Evolutionary conservation across 2,113 vertebrate species (phyloP).

Genomic region (Uria aalge): DNA sequence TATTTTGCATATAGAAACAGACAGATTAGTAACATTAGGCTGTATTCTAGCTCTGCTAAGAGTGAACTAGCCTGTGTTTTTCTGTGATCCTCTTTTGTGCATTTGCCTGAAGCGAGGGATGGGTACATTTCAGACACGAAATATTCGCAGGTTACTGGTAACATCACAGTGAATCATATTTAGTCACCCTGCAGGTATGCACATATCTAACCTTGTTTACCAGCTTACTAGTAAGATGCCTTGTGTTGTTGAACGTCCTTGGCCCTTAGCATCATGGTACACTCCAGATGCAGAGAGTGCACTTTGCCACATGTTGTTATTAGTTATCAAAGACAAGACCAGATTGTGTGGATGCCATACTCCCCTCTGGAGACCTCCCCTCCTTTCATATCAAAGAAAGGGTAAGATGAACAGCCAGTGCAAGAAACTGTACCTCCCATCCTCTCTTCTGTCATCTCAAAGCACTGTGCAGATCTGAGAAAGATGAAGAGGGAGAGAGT

Average conservation of each 20-base stretch:
- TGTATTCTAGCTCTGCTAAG: neutral
- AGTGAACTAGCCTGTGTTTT: neutral
- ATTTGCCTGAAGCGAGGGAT: neutral
- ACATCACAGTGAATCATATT: neutral
- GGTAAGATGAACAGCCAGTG: neutral
- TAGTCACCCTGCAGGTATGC: slow-evolving; percentile 22
- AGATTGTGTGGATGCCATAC: neutral
- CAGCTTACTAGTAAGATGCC: neutral
- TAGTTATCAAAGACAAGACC: neutral
- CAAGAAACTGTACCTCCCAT: neutral
- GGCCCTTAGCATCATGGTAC: neutral
- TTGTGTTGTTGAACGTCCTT: neutral
- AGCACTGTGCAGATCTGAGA: neutral
- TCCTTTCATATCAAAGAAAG: neutral
- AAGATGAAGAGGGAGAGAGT: neutral
- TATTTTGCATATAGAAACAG: neutral
- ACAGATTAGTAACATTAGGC: neutral
- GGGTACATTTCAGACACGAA: slow-evolving; percentile 8
- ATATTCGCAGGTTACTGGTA: neutral
- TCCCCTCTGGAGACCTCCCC: neutral
- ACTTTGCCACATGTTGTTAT: neutral
- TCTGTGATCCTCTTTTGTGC: neutral
- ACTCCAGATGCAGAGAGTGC: neutral
- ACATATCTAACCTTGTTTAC: slow-evolving; percentile 1
- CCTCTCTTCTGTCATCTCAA: neutral